Percentiles rank a stretch among this genome's conserved stretches.
Evolutionary conservation across 2,113 vertebrate genomes (phyloP).

Genomic region (Oryctolagus cuniculus): DNA sequence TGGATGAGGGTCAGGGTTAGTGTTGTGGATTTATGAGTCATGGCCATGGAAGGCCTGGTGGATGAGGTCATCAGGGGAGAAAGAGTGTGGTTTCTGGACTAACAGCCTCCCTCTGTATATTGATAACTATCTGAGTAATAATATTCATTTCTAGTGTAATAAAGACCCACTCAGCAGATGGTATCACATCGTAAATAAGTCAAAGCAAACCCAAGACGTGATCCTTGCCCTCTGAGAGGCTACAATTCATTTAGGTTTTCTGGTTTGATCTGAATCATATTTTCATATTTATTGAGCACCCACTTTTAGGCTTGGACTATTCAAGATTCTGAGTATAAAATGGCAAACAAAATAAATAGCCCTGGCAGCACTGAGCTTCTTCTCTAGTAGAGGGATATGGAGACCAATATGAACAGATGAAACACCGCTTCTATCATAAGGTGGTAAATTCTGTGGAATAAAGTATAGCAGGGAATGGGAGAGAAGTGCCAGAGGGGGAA

Average conservation of each 20-base stretch:
- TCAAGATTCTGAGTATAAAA: background rate
- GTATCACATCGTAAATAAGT: conserved; percentile 82
- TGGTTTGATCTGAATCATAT: background rate
- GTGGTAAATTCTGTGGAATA: background rate
- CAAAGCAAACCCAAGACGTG: conserved; percentile 68
- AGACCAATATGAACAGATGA: background rate
- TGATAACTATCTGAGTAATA: conserved; percentile 80
- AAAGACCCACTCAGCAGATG: conserved; percentile 82
- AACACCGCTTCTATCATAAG: background rate
- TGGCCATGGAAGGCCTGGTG: conserved; percentile 58
- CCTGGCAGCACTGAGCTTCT: conserved; percentile 73
- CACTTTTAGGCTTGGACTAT: background rate
- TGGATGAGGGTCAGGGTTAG: conserved; percentile 6
- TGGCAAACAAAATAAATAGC: background rate
- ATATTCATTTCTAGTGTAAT: conserved; percentile 78
- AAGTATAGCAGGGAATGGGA: background rate
- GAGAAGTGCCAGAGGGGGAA: background rate
- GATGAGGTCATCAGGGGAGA: conserved; percentile 77
- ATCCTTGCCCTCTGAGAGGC: conserved; percentile 64
- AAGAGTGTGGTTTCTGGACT: conserved; percentile 73
- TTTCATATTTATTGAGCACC: conserved; percentile 49
- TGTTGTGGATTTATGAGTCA: conserved; percentile 74
- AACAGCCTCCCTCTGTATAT: conserved; percentile 73
- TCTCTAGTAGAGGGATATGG: conserved; percentile 25
- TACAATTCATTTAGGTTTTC: conserved; percentile 59